phyloP scores from a whole-genome alignment of 2,113 vertebrate species.

The Antechinus flavipes region DNA sequence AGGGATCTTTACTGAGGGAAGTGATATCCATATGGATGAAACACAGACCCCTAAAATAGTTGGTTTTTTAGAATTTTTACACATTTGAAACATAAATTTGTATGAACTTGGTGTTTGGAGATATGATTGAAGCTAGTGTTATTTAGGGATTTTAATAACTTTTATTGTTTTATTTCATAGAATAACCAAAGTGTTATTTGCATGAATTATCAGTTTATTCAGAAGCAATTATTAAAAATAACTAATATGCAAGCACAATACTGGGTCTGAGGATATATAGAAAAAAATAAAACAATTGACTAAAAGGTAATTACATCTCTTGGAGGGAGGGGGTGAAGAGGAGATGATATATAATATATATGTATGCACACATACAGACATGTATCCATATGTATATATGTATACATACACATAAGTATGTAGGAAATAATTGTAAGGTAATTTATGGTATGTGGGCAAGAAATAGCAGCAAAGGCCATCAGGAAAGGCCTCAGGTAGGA shows the following conservation, averaged over 20 bases:
- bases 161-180: not conserved
- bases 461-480: not conserved
- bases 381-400: no score
- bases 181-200: not conserved
- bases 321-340: not conserved
- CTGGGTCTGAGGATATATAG: not conserved
- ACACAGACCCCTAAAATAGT: not conserved
- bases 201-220: not conserved
- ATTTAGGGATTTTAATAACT: not conserved
- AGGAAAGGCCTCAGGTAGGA: not conserved
- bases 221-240: not conserved
- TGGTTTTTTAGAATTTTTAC: not conserved
- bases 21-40: not conserved
- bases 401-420: not conserved
- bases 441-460: not conserved
- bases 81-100: not conserved
- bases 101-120: not conserved
- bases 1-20: not conserved
- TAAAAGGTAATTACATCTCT: not conserved
- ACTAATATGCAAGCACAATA: not conserved
- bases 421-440: not conserved
- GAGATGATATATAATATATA: not conserved
- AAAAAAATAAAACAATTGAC: not conserved
- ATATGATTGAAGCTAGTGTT: not conserved
- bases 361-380: no score